Base-by-base conservation (phyloP, 2,113 vertebrate species). In the Speoplatyrhinus poulsoni region DNA sequence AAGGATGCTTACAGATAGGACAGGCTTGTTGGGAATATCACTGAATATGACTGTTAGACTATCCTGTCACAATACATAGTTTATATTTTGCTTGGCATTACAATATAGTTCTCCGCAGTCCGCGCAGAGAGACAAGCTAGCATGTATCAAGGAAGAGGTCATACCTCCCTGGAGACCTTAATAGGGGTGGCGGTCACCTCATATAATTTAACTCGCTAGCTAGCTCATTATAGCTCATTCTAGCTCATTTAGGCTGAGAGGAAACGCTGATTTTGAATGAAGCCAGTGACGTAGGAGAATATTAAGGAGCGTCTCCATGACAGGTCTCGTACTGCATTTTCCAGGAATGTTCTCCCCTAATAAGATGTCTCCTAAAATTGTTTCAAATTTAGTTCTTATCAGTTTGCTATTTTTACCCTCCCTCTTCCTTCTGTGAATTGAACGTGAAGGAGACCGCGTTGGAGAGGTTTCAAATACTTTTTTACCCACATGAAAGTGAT, bases 391-490 rank as follows among this genome's bases (percentile, higher is more conserved):
- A 26, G 2, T 26, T 26, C 61, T 67, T 72, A 67, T 79, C 72
- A 55, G 61, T 71, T 65, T 52, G 71, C 59, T 57, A 75, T 76
- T 55, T 66, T 66, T 73, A 26, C 15, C 32, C 12, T 60, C n/a
- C 9, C 15, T 26, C 36, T 67, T 65, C 55, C 56, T 16, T 67
- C 48, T 32, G 7, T 15, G 54, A 71, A 67, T 81, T 66, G 10
- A 68, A 81, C 69, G 61, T 41, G 49, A 41, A 67, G 32, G 32
- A 19, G 0, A 46, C 15, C 17, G 41, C 41, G 41, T 73, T 82
- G 85, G 83, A 81, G 54, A 5, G 55, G 9, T 69, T 82, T 88
- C 72, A 84, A 72, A 81, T 75, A 9, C 57, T 67, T 49, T 26
- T 54, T 54, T 54, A 26, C 12, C 19, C 47, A 72, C 69, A 82